These are phyloP conservation scores for Aphidius gifuensis DNA, from an alignment of 1,140 invertebrate genomes.

Conservation along the genomic window DNA sequence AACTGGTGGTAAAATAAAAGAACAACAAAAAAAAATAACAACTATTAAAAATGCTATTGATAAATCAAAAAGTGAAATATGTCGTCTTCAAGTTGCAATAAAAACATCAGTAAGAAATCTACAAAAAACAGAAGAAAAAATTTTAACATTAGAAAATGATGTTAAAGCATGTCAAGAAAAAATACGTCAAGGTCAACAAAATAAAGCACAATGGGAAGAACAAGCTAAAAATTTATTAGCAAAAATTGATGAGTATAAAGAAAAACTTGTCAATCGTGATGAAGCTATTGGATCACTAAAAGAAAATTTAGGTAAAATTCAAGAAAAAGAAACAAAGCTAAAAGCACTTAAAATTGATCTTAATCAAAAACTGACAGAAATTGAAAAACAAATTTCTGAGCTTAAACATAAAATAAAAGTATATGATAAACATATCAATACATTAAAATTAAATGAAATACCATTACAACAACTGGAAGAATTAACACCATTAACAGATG, in stretches of 20 bases:
- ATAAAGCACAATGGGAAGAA: slow-evolving; percentile 60
- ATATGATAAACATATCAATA: slow-evolving; percentile 56
- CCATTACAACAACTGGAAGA: slow-evolving; percentile 55
- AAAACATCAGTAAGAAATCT: slow-evolving; percentile 79
- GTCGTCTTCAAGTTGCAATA: slow-evolving; percentile 74
- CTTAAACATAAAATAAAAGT: slow-evolving; percentile 58
- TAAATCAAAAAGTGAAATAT: slow-evolving; percentile 69
- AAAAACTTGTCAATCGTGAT: slow-evolving; percentile 54
- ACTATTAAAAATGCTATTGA: slow-evolving; percentile 67
- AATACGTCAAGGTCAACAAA: slow-evolving; percentile 59
- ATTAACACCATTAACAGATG: slow-evolving; percentile 61
- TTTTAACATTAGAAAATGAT: slow-evolving; percentile 70
- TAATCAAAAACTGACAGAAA: slow-evolving; percentile 71
- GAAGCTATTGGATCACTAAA: slow-evolving; percentile 59
- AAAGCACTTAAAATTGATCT: slow-evolving; percentile 71
- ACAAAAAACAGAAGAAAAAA: slow-evolving; percentile 68
- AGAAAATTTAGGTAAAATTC: slow-evolving; percentile 61
- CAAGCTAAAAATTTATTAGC: slow-evolving; percentile 59
- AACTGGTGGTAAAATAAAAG: slow-evolving; percentile 67
- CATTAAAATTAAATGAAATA: slow-evolving; percentile 69
- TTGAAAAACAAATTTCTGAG: slow-evolving; percentile 65
- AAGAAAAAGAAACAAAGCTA: slow-evolving; percentile 65
- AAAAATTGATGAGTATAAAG: slow-evolving; percentile 51
- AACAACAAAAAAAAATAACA: slow-evolving; percentile 69
- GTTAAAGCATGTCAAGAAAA: slow-evolving; percentile 62